Base-by-base conservation (phyloP, 2,797 vertebrate genomes). In the Melanotaenia pygmaea region DNA sequence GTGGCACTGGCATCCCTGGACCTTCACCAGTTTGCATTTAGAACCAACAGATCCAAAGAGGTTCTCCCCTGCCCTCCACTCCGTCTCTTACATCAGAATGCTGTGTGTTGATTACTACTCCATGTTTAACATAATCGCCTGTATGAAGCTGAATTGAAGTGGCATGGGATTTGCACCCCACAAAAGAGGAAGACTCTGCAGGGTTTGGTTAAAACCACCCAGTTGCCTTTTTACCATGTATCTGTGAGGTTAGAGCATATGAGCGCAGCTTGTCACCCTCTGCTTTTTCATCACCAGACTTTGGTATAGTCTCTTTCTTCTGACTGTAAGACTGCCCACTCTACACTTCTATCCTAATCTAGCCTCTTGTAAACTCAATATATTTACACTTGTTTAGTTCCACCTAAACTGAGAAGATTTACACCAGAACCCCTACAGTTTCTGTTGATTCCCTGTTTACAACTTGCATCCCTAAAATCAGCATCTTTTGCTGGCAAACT, bases 401-500 rank as follows among this genome's bases (percentile, higher is more conserved):
- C 24, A 56, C 26, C 53, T 8, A 14, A 14, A 56, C 18, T 32
- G 59, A 62, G 6, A 35, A 51, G 40, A 70, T 40, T 68, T 51
- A 51, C n/a, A 12, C 30, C 10, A 51, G 34, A 54, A 12, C 26
- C 28, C 3, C 3, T 59, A 32, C 9, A 26, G 3, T 35, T 69
- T 47, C 57, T 53, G 50, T 71, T 47, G 12, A 37, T 35, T 11
- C 7, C 34, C 35, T n/a, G 16, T 32, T 70, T 53, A 22, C 32
- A 43, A 2, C 6, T 50, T 67, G 5, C 20, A 40, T 66, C 26
- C 24, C 20, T 18, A 68, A 64, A 35, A 56, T 20, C 1, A 75
- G 1, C 38, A 32, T 5, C 32, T 51, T 35, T 26, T 40, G 7
- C 22, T 78, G 34, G 18, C 67, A 58, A 79, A 64, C 22, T 82